Base-by-base conservation (phyloP, 2,797 vertebrate genomes). In the Sebastes minor region DNA sequence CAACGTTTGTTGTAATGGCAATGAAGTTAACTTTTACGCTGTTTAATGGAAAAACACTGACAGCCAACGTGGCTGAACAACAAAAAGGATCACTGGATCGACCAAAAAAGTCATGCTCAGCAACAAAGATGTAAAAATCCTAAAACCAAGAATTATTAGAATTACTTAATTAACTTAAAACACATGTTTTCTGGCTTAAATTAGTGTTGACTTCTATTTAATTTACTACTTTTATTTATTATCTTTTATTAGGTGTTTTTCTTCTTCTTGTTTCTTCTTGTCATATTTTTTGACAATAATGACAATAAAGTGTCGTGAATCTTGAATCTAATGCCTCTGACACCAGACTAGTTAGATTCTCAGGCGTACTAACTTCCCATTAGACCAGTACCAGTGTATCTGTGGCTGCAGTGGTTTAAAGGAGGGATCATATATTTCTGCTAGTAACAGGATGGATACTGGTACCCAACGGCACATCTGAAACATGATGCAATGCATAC, bases 371-470 rank as follows among this genome's bases (percentile, higher is more conserved):
- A 25, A 10, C 25, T 27, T n/a, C 22, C 42, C 42, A 66, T 13
- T 46, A 60, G 63, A 53, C 25, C 25, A 16, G 55, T n/a, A 14
- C 61, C 28, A 30, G 53, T 79, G 88, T 81, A 92, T 80, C 85
- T 83, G 60, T 55, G 42, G 61, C 33, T 35, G 69, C 49, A 55
- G 69, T 69, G 18, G 62, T 57, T 83, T 75, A 81, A 73, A 78
- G 38, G 22, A 2, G 62, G n/a, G 62, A 80, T 12, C 65, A 55
- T 53, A 84, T 55, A 20, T 86, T 81, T 59, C 4, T 85, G 33
- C 4, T 9, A 5, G 56, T 57, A 1, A 18, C 60, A n/a, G 60
- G 20, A 32, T 33, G 9, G 72, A 4, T 0, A 27, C n/a, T 8
- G 2, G 12, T 10, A 46, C 5, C 9, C 4, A 32, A 27, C 5